Conservation (phyloP, 2,888 invertebrate species). For the Chymomyza amoena region DNA sequence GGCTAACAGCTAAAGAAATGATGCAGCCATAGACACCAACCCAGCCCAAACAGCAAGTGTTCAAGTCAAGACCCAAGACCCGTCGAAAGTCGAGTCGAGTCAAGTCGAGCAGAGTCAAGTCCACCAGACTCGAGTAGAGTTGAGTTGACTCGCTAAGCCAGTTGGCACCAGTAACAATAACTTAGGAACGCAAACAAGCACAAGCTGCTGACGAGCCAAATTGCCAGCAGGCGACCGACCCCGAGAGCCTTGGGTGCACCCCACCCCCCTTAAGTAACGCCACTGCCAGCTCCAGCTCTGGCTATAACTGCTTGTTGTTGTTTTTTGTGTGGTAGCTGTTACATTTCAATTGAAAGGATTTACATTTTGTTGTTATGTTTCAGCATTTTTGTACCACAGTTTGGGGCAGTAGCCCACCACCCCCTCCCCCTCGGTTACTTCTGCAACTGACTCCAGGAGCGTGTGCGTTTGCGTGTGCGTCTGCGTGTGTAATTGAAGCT, state of each 20-base stretch:
- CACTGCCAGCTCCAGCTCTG: background rate
- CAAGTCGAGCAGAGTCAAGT: background rate
- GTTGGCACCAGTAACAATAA: constrained; percentile 69
- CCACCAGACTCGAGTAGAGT: constrained; percentile 9
- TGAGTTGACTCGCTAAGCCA: constrained; percentile 64
- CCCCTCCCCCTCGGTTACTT: background rate
- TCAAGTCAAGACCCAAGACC: constrained; percentile 1
- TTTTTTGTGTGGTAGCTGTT: constrained; percentile 42
- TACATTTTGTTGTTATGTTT: constrained; percentile 68
- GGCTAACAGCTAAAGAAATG: background rate
- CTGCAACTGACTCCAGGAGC: background rate
- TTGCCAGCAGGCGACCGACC: constrained; percentile 18
- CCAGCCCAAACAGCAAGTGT: background rate
- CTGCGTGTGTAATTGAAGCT: background rate
- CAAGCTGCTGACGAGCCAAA: constrained; percentile 62
- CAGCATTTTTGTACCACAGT: constrained; percentile 55
- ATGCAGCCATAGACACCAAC: background rate
- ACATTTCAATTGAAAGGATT: constrained; percentile 73
- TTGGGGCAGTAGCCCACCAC: background rate
- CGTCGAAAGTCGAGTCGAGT: constrained; percentile 13
- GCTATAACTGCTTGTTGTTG: background rate
- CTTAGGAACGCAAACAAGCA: constrained; percentile 66
- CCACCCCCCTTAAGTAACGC: background rate
- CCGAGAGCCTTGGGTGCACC: background rate
- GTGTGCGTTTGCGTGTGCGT: constrained; percentile 7